Evolutionary conservation across 2,113 vertebrate genomes (phyloP), one percentile per base, ranked within the genome.

Genomic region (Pygoscelis antarcticus): DNA sequence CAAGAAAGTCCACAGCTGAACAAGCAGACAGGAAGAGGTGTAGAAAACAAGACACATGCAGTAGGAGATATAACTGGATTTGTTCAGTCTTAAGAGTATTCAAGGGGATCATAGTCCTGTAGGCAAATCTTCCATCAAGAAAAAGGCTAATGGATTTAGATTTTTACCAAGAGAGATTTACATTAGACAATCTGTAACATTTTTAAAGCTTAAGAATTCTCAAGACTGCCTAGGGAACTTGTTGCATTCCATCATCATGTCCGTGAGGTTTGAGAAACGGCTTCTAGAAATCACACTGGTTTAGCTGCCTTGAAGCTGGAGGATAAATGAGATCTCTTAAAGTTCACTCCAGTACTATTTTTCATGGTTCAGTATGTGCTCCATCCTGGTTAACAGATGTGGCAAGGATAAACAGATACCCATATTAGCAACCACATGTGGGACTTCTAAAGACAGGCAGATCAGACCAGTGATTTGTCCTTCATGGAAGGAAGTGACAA

Each of bases 381-480:
- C 54, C 49, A 15, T 69, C 54, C 49, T 52, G 68, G 66, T 10
- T 49, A 32, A 76, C 30, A 38, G 5, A 26, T 11, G 40, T 60
- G 49, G 60, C 51, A 36, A 2, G 18, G 69, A 54, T 7, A 10
- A 1, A 62, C 0, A 26, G 76, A 76, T 17, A 13, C 27, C 30
- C 47, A 1, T 0, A 7, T 9, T 1, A 52, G 57, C 66, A 91
- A 21, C 11, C 54, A 54, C 29, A 32, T 1, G 13, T 30, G 57
- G 3, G 6, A 32, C 71, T 68, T 49, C 51, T 38, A 19, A 70
- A 71, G 71, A 20, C 27, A 61, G 60, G 34, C 34, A 74, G 40
- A 76, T 40, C 76, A 77, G 72, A 57, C 23, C 68, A 87, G 26
- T 6, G 34, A 82, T 74, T 80, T 89, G 76, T 44, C 80, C 77